Evolutionary conservation across 2,888 invertebrate species (phyloP).

Genomic region (Ditylenchus weischeri): DNA sequence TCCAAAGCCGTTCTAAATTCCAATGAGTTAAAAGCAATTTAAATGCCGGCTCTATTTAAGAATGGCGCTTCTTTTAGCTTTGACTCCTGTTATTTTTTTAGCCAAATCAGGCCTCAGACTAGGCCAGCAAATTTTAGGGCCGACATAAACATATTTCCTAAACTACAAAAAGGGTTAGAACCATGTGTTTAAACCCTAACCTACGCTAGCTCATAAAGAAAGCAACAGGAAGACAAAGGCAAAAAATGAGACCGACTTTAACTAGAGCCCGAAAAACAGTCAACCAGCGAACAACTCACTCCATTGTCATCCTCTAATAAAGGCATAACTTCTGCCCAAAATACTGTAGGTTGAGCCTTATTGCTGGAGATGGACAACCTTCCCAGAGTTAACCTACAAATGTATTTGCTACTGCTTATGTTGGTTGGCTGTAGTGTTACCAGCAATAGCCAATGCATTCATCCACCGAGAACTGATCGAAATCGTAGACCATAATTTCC

Average conservation of each 20-base stretch:
- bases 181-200: no score
- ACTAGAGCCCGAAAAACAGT: no score
- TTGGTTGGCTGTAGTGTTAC: slow-evolving; percentile 6
- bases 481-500: slow-evolving; percentile 56
- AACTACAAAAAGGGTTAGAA: no score
- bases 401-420: slow-evolving; percentile 30
- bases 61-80: not conserved
- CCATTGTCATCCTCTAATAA: slow-evolving; percentile 56
- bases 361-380: slow-evolving; percentile 45
- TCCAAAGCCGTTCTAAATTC: slow-evolving; percentile 62
- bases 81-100: no score
- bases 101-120: no score
- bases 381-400: slow-evolving; percentile 45
- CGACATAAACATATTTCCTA: no score
- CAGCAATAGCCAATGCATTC: slow-evolving; percentile 58
- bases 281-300: slow-evolving; percentile 23
- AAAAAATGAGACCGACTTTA: no score
- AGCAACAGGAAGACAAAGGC: no score
- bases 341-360: slow-evolving; percentile 47
- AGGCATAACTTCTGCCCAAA: slow-evolving; percentile 58
- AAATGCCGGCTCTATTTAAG: slow-evolving; percentile 11
- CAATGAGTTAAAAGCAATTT: slow-evolving; percentile 20
- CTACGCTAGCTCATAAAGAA: no score
- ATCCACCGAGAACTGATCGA: slow-evolving; percentile 56
- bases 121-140: no score